These are phyloP conservation scores for Sarcoramphus papa DNA, from an alignment of 2,797 vertebrate genomes.

Conservation along the genomic window DNA sequence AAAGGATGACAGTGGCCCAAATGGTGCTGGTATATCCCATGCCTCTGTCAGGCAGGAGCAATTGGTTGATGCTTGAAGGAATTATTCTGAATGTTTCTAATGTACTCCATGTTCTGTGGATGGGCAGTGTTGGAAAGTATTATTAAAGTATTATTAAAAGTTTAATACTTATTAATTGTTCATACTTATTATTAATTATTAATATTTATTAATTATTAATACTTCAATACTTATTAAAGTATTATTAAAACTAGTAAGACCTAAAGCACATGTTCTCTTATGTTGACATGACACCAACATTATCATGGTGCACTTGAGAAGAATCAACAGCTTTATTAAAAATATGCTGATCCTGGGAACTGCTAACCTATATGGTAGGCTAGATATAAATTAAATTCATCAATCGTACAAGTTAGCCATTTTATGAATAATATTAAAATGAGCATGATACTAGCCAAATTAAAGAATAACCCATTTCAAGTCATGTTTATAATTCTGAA, in stretches of 20 bases:
- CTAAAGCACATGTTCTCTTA: not conserved
- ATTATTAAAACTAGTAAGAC: not conserved
- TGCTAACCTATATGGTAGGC: not conserved
- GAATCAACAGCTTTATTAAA: conserved; percentile 6
- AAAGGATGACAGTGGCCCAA: not conserved
- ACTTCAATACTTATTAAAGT: not conserved
- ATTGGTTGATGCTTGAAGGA: not conserved
- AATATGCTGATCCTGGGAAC: not conserved
- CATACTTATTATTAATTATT: too few species aligned
- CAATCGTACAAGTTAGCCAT: not conserved
- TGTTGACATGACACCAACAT: not conserved
- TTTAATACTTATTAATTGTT: too few species aligned
- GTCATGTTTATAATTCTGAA: conserved; percentile 8
- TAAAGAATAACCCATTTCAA: conserved; percentile 5
- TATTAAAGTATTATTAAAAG: not conserved
- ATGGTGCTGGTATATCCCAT: not conserved
- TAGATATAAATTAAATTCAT: not conserved
- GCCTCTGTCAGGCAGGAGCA: not conserved
- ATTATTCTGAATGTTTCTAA: not conserved
- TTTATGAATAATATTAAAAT: not conserved
- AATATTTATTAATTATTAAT: too few species aligned
- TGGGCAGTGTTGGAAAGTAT: not conserved
- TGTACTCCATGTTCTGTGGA: not conserved
- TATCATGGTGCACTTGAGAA: not conserved
- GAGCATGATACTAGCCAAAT: not conserved